phyloP scores from a whole-genome alignment of 1,140 invertebrate genomes.

The Glomeris maerens region DNA sequence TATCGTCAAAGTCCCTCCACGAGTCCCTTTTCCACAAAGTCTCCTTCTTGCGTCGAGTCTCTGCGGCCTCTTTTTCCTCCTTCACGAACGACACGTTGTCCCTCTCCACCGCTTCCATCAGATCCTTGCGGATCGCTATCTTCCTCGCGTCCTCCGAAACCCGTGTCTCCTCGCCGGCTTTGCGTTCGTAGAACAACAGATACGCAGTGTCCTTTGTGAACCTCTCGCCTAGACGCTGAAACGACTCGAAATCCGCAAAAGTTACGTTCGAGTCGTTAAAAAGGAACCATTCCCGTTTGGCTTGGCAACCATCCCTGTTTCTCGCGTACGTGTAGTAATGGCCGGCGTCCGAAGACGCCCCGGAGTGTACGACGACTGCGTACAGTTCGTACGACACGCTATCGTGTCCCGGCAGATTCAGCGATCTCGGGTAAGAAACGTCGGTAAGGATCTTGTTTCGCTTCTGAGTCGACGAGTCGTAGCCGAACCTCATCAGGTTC shows the following conservation, averaged over 20 bases:
- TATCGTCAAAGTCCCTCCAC: no score
- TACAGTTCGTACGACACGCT: slow-evolving; percentile 47
- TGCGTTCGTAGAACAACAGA: slow-evolving; percentile 54
- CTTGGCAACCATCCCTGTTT: slow-evolving; percentile 22
- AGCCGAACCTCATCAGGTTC: slow-evolving; percentile 66
- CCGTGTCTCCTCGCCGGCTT: slow-evolving; percentile 26
- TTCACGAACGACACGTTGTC: slow-evolving; percentile 31
- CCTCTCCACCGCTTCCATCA: slow-evolving; percentile 34
- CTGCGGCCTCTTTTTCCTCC: no score
- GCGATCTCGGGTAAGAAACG: slow-evolving; percentile 28
- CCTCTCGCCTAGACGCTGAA: slow-evolving; percentile 39
- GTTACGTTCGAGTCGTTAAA: slow-evolving; percentile 64
- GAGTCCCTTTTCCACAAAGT: no score
- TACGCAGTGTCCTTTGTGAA: slow-evolving; percentile 62
- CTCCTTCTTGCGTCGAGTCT: no score
- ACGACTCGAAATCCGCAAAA: slow-evolving; percentile 41
- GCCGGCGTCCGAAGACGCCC: slow-evolving; percentile 62
- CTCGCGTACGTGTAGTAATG: slow-evolving; percentile 73
- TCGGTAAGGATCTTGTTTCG: slow-evolving; percentile 46
- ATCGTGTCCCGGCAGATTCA: slow-evolving; percentile 22
- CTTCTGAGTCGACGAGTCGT: slow-evolving; percentile 49
- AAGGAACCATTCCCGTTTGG: slow-evolving; percentile 50
- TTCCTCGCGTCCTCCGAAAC: slow-evolving; percentile 14
- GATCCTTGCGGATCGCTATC: slow-evolving; percentile 28
- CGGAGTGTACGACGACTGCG: slow-evolving; percentile 67